These are phyloP conservation scores for Pithys albifrons DNA, from an alignment of 2,113 vertebrate species.

Conservation along the genomic window DNA sequence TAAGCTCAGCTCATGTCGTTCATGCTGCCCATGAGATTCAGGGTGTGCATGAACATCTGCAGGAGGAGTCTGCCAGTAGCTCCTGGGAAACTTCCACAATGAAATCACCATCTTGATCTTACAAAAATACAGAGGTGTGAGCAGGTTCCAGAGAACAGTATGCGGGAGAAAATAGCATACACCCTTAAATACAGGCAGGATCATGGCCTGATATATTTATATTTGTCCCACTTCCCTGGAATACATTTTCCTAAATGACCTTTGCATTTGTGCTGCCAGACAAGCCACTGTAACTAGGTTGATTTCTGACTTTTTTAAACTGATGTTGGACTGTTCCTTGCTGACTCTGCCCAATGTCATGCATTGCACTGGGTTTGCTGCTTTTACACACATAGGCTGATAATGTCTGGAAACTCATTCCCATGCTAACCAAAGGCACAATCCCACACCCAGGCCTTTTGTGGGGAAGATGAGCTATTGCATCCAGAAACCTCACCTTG, in stretches of 20 bases:
- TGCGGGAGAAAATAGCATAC: not conserved
- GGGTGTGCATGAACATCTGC: fast-evolving
- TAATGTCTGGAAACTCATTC: not conserved
- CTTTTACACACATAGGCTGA: not conserved
- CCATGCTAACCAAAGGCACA: not conserved
- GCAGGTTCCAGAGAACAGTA: not conserved
- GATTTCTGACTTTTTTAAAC: not conserved
- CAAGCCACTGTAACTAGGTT: not conserved
- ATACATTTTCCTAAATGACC: not conserved
- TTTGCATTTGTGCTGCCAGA: not conserved
- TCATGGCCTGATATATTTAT: not conserved
- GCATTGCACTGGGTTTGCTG: not conserved
- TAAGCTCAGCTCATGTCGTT: not conserved
- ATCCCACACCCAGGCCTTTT: not conserved
- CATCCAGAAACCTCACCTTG: not conserved
- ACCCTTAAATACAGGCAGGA: not conserved
- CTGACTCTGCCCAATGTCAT: not conserved
- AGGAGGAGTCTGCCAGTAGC: not conserved
- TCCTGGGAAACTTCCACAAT: not conserved
- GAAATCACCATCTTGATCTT: not conserved
- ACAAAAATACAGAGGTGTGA: fast-evolving
- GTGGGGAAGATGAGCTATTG: not conserved
- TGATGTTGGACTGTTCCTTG: not conserved
- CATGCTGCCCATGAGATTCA: not conserved
- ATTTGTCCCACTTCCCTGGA: not conserved